A percentile compares a stretch with the other conserved stretches of the same genome.
Evolutionary conservation across 2,113 vertebrate genomes (phyloP).

Genomic region (Stegastes partitus): DNA sequence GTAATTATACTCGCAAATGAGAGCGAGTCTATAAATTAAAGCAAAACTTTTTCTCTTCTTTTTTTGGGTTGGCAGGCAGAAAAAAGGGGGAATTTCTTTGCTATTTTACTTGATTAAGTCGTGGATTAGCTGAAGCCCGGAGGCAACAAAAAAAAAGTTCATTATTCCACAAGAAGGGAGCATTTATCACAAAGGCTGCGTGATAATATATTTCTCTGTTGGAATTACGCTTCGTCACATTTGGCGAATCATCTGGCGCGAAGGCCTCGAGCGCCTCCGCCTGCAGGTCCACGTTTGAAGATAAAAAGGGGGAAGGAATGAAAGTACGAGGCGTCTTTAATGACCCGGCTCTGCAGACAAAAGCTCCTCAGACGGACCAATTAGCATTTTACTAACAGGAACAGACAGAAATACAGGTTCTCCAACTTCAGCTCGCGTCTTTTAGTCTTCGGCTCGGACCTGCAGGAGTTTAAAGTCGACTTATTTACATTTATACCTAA

Average conservation of each 20-base stretch:
- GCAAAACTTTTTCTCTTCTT: background rate
- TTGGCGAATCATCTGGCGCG: slow-evolving; percentile 25
- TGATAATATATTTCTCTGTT: slow-evolving; percentile 21
- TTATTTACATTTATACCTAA: too few relatives aligned
- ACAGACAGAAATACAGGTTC: background rate
- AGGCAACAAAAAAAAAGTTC: slow-evolving; percentile 41
- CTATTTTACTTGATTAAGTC: slow-evolving; percentile 41
- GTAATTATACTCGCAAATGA: slow-evolving; percentile 47
- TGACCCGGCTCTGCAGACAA: slow-evolving; percentile 1
- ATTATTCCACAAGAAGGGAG: slow-evolving; percentile 44
- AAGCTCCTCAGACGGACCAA: background rate
- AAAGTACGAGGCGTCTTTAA: slow-evolving; percentile 16
- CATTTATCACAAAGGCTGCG: slow-evolving; percentile 36
- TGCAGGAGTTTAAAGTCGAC: too few relatives aligned
- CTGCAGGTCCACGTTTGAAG: slow-evolving; percentile 13
- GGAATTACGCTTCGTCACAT: slow-evolving; percentile 33
- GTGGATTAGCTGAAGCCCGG: slow-evolving; percentile 26
- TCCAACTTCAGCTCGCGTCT: too few relatives aligned
- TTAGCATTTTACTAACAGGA: slow-evolving; percentile 9
- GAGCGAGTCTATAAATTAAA: slow-evolving; percentile 21
- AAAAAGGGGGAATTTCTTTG: background rate
- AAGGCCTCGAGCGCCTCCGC: background rate
- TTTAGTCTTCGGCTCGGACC: too few relatives aligned
- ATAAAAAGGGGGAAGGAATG: background rate
- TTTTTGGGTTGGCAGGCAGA: background rate